Evolutionary conservation across 2,888 invertebrate species (phyloP).

Genomic region (Margaritifera margaritifera): DNA sequence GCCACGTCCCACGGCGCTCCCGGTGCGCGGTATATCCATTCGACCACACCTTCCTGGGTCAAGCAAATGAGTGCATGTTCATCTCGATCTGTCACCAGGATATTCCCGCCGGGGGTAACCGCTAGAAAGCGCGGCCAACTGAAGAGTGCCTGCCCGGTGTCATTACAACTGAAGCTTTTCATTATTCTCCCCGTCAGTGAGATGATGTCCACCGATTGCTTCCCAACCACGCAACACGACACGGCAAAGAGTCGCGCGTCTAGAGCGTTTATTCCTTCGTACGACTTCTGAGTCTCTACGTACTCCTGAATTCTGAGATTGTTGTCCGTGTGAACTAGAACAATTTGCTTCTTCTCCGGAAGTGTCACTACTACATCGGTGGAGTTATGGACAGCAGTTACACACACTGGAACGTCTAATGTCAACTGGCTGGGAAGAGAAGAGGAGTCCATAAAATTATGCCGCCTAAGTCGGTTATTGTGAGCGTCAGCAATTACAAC

Average conservation of each 20-base stretch:
- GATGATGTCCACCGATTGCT: conserved; percentile 42
- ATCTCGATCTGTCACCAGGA: conserved; percentile 46
- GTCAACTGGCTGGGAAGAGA: conserved; percentile 20
- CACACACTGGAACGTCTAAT: conserved; percentile 40
- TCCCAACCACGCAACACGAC: conserved; percentile 41
- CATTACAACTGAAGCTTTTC: conserved; percentile 35
- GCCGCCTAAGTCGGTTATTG: conserved; percentile 37
- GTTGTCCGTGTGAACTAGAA: conserved; percentile 27
- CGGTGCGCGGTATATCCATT: conserved; percentile 38
- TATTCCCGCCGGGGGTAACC: conserved; percentile 29
- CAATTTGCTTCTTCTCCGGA: conserved; percentile 41
- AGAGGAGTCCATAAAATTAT: conserved; percentile 16
- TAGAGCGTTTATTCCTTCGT: conserved; percentile 44
- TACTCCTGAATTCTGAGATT: conserved; percentile 28
- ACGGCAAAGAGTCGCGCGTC: conserved; percentile 34
- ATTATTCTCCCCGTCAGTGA: conserved; percentile 31
- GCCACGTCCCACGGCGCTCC: conserved; percentile 49
- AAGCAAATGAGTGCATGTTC: conserved; percentile 37
- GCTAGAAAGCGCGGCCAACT: conserved; percentile 46
- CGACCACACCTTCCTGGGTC: conserved; percentile 29
- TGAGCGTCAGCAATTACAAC: conserved; percentile 39
- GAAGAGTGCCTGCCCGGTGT: conserved; percentile 27
- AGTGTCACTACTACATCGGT: conserved; percentile 41
- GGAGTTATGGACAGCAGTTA: conserved; percentile 22
- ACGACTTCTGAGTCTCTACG: conserved; percentile 39